phyloP scores from a whole-genome alignment of 2,113 vertebrate species.

The Peromyscus leucopus region DNA sequence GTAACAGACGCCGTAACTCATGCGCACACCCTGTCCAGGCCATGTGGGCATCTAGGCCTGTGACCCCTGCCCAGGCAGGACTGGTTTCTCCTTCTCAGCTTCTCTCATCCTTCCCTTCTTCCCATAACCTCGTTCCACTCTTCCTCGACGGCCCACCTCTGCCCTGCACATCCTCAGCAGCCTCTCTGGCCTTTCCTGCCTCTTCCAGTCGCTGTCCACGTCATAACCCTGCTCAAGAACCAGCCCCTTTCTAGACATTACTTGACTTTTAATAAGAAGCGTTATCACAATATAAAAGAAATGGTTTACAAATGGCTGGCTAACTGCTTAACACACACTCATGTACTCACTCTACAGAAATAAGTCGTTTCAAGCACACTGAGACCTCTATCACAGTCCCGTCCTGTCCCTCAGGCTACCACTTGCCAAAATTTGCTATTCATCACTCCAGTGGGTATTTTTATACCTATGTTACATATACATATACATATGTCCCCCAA shows the following conservation, averaged over 20 bases:
- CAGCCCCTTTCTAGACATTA: not conserved
- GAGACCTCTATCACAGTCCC: not conserved
- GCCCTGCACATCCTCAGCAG: not conserved
- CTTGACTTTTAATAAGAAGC: not conserved
- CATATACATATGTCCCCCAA: not conserved
- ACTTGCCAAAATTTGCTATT: slow-evolving; percentile 35
- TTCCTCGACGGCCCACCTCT: not conserved
- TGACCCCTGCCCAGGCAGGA: not conserved
- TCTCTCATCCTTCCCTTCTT: not conserved
- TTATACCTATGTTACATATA: slow-evolving; percentile 9
- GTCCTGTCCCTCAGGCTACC: slow-evolving; percentile 17
- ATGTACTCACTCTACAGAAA: slow-evolving; percentile 6
- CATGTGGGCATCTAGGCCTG: not conserved
- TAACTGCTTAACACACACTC: not conserved
- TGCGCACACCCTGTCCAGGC: not conserved
- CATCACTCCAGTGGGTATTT: not conserved
- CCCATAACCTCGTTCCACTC: not conserved
- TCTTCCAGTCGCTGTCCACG: not conserved
- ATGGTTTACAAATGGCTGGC: slow-evolving; percentile 12
- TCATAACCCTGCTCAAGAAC: slow-evolving; percentile 1
- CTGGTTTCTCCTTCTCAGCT: not conserved
- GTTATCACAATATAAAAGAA: slow-evolving; percentile 20
- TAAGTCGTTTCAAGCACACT: slow-evolving; percentile 11
- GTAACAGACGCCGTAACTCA: not conserved
- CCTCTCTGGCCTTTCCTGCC: not conserved